Evolutionary conservation across 1,140 invertebrate genomes (phyloP).

Genomic region (Meteorus sp.): DNA sequence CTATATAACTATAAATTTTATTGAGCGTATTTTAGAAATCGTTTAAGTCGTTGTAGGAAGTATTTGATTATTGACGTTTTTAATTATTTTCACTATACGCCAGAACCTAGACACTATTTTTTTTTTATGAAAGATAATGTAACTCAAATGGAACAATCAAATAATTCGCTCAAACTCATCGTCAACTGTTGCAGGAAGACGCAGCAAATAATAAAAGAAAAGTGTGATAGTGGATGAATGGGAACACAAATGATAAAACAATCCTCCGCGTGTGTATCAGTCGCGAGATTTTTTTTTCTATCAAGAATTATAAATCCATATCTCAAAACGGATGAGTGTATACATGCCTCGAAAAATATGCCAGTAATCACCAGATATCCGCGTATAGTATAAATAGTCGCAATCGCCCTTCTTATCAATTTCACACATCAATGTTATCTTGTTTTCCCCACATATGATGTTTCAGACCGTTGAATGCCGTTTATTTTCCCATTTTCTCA

Average conservation of each 20-base stretch:
- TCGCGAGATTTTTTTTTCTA: slow-evolving; percentile 10
- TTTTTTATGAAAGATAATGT: neutral
- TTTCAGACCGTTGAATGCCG: slow-evolving; percentile 32
- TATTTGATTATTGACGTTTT: slow-evolving; percentile 50
- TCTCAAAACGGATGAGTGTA: slow-evolving; percentile 19
- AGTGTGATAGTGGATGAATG: neutral
- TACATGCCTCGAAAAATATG: slow-evolving; percentile 36
- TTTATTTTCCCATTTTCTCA: no score
- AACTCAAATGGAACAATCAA: neutral
- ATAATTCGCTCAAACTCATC: neutral
- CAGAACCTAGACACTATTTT: slow-evolving; percentile 31
- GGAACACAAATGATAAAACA: neutral
- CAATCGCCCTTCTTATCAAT: slow-evolving; percentile 33
- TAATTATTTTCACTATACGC: slow-evolving; percentile 52
- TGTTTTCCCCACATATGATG: slow-evolving; percentile 29
- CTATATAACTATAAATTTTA: slow-evolving; percentile 51
- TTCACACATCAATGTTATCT: no score
- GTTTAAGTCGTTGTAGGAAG: slow-evolving; percentile 55
- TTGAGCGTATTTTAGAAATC: slow-evolving; percentile 58
- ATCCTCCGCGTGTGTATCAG: slow-evolving; percentile 5
- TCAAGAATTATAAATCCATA: slow-evolving; percentile 12
- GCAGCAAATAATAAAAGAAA: no score
- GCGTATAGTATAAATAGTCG: slow-evolving; percentile 49
- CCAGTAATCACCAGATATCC: slow-evolving; percentile 36
- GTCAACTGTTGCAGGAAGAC: slow-evolving; percentile 12